A percentile compares a stretch with the other conserved stretches of the same genome.
phyloP scores from a whole-genome alignment of 2,113 vertebrate species.

The Phrynocephalus versicolor region DNA sequence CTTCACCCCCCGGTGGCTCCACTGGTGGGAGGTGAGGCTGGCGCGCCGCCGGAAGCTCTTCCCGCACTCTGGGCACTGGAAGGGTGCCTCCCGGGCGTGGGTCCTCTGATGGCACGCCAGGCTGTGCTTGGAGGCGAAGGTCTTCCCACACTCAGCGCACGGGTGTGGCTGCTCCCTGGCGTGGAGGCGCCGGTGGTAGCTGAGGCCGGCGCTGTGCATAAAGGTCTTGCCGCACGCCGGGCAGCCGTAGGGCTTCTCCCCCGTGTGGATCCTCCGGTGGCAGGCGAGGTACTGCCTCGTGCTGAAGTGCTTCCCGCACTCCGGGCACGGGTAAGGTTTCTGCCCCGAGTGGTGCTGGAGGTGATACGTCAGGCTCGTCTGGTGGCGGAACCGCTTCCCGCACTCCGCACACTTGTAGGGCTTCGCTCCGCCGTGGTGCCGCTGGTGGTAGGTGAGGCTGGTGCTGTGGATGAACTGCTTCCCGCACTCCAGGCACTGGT shows the following conservation, averaged over 20 bases:
- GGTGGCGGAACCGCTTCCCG: neutral
- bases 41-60: neutral
- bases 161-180: neutral
- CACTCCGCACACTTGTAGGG: neutral
- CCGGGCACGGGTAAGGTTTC: neutral
- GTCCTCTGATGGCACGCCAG: neutral
- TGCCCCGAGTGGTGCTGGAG: neutral
- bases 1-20: neutral
- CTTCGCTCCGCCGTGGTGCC: neutral
- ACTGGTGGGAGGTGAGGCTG: neutral
- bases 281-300: neutral
- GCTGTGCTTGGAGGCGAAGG: neutral
- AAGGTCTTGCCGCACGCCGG: neutral
- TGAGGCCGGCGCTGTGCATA: neutral
- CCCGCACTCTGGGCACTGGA: neutral
- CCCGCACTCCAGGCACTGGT: neutral
- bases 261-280: neutral
- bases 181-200: neutral
- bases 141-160: neutral
- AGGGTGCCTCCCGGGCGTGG: neutral
- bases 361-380: neutral
- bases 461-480: neutral
- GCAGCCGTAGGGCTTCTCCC: neutral
- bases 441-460: neutral
- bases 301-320: neutral